Conservation (phyloP, 1,140 invertebrate species). For the Drosophila malerkotliana region DNA sequence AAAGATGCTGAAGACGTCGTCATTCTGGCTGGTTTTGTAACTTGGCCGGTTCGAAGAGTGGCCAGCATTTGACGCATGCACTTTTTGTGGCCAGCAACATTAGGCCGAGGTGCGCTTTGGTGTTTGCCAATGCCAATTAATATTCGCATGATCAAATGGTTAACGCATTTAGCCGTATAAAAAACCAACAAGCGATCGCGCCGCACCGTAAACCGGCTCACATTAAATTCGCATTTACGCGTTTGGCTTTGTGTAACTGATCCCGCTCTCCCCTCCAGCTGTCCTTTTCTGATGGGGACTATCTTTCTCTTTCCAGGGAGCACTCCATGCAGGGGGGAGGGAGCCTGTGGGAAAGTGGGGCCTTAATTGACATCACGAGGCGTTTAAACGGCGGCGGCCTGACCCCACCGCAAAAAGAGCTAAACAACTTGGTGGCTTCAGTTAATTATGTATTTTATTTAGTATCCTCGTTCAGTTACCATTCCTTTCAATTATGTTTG, state of each 20-base stretch:
- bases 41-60: conserved; percentile 42
- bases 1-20: conserved; percentile 47
- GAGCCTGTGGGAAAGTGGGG: conserved; percentile 68
- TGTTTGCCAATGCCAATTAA: conserved; percentile 76
- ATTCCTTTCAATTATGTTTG: conserved; percentile 38
- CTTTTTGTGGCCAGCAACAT: conserved; percentile 70
- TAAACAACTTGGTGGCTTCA: conserved; percentile 50
- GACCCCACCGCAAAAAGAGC: conserved; percentile 34
- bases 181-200: conserved; percentile 69
- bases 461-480: conserved; percentile 57
- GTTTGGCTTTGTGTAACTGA: conserved; percentile 69
- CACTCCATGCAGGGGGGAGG: not conserved
- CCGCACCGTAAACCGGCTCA: conserved; percentile 63
- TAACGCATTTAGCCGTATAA: conserved; percentile 81
- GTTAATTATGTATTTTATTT: conserved; percentile 78
- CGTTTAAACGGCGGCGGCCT: conserved; percentile 49
- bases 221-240: conserved; percentile 65
- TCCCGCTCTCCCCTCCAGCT: conserved; percentile 25
- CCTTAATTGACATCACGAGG: conserved; percentile 69
- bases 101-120: conserved; percentile 63
- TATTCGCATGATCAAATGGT: conserved; percentile 82
- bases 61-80: conserved; percentile 58
- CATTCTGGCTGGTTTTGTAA: conserved; percentile 62
- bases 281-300: not conserved
- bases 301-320: conserved; percentile 3